Evolutionary conservation across 2,113 vertebrate genomes (phyloP), one percentile per base, ranked within the genome.

Genomic region (Sigmodon hispidus): DNA sequence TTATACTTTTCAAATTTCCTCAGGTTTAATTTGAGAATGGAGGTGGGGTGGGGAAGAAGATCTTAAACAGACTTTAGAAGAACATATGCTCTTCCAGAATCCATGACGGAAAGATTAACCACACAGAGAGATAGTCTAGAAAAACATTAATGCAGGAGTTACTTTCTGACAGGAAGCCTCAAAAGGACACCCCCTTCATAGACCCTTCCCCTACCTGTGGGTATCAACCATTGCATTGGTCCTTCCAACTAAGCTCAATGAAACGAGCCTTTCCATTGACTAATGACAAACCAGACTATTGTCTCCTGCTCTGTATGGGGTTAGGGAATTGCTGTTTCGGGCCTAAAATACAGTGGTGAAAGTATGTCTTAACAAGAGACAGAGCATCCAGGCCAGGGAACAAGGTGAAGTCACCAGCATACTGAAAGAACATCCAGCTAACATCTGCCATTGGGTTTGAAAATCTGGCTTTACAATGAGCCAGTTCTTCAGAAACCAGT

Each of bases 51-150:
- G 36, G 88, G 94, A 89, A 50, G 87, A 87, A 94, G 96, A 97
- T 96, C 97, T 98, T 96, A 96, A 98, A 92, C 70, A 91, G 85
- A 34, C 87, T 61, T 85, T 94, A 43, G 57, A 77, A 34, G 87
- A 29, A 55, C 83, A 91, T 92, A 94, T 84, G 59, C 43, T 79
- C 97, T 95, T 76, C 80, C 75, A 13, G 26, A 69, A 91, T 43
- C 43, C 63, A 72, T 92, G n/a, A 91, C 69, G 80, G 36, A 96
- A 97, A 93, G 61, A 57, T 94, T 96, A 88, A 40, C 0, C 1
- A 19, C 79, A 76, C 80, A 90, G 93, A 31, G 93, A 43, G 19
- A 69, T 48, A 75, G 7, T 61, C n/a, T 15, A 61, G n/a, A 34
- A 67, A 93, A 96, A 79, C 94, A 34, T 63, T 6, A 55, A 77